Evolutionary conservation across 35 echinoderm and acorn worm species (phyloP), one percentile per base, ranked within the genome.

Genomic region (Holothuria glaberrima): DNA sequence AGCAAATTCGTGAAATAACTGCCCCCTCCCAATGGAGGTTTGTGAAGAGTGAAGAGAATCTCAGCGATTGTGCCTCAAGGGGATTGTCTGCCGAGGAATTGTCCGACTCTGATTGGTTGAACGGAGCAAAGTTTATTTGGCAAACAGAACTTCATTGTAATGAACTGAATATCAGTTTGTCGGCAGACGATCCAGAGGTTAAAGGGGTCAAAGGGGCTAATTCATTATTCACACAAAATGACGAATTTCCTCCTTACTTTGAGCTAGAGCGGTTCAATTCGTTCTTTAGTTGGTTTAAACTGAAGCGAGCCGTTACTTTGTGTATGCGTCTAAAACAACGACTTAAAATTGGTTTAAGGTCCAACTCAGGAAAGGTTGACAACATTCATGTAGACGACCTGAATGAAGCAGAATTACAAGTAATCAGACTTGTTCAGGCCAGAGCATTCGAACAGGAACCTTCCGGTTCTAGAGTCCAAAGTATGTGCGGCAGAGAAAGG

Each of bases 1-100:
- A 86, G 59, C 35, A 86, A 86, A 62, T 7, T 62, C 60, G 80
- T 64, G 16, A 86, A 31, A 33, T 13, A 33, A 75, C 86, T 29
- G 32, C 58, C 18, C 75, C 90, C 21, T 71, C 18, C 19, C 94
- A 95, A 41, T 92, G 94, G 94, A 86, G 45, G 10, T 71, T 89
- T 67, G 78, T 95, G 14, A 58, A 31, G 20, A 54, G 77, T 4
- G 31, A 65, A 0, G 46, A 76, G 6, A 94, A 94, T 38, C 92
- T 88, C 26, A 69, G 76, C 63, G 80, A 94, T 59, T 32, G 34
- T 21, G 80, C 79, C 12, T 90, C 92, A 58, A 74, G 92, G 41
- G 90, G 80, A n/a, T 26, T 92, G 68, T 38, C 67, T 1, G 82
- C 67, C 31, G 16, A 24, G 36, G 35, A 76, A 13, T 28, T 78